Evolutionary conservation across 2,888 invertebrate species (phyloP).

Genomic region (Nymphalis urticae): DNA sequence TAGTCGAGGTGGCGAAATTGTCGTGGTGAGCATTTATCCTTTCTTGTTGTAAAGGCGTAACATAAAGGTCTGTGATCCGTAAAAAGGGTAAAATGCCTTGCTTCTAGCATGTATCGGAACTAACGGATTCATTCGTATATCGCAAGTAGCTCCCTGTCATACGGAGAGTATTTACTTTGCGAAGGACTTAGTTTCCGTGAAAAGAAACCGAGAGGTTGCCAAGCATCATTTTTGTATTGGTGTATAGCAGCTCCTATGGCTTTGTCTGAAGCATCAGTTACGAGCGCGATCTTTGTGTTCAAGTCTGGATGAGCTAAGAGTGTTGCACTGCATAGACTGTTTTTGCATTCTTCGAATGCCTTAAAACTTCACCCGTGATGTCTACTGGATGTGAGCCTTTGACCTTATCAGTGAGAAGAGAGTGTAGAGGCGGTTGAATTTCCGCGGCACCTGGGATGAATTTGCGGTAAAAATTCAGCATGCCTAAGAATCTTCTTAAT

Average conservation of each 20-base stretch:
- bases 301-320: background rate
- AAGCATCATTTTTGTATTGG: background rate
- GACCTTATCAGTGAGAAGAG: background rate
- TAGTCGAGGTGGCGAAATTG: constrained; percentile 1
- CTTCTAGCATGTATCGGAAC: too few relatives aligned
- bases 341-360: constrained; percentile 1
- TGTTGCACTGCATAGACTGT: background rate
- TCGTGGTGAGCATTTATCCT: background rate
- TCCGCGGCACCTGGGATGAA: background rate
- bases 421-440: background rate
- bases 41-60: background rate
- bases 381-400: constrained; percentile 1
- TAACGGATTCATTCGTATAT: too few relatives aligned
- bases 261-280: background rate
- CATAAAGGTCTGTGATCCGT: too few relatives aligned
- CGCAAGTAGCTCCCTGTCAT: too few relatives aligned
- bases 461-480: too few relatives aligned
- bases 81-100: too few relatives aligned
- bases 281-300: background rate
- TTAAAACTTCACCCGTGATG: background rate
- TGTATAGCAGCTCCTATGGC: background rate
- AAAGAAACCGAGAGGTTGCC: too few relatives aligned
- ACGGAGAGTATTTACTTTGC: too few relatives aligned
- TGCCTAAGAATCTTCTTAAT: too few relatives aligned
- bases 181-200: too few relatives aligned